A percentile compares a stretch with the other conserved stretches of the same genome.
These are phyloP conservation scores for Nymphicus hollandicus DNA, from an alignment of 2,113 vertebrate genomes.

Conservation along the genomic window DNA sequence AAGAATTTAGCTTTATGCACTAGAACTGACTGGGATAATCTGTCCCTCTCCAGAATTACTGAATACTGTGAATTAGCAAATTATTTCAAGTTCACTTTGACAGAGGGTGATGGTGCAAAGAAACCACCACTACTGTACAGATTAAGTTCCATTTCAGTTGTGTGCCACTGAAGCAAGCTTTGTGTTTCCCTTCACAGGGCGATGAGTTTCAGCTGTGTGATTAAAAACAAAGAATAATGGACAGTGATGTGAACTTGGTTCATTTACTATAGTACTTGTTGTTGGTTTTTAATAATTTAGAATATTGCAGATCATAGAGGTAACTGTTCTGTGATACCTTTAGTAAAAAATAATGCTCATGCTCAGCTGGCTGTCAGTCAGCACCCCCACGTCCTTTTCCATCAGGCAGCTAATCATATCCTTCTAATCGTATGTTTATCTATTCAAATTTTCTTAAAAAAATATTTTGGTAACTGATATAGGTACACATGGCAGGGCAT, in stretches of 20 bases:
- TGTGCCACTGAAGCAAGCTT: not conserved
- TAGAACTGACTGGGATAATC: not conserved
- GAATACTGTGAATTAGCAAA: not conserved
- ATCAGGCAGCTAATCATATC: too few species aligned
- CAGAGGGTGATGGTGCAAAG: not conserved
- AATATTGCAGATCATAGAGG: not conserved
- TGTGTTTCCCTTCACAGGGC: conserved; percentile 17
- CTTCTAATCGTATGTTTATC: not conserved
- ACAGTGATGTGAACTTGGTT: conserved; percentile 29
- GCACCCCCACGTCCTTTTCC: too few species aligned
- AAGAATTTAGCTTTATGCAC: not conserved
- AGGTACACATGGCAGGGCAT: not conserved
- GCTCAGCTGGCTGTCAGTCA: too few species aligned
- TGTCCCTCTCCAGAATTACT: not conserved
- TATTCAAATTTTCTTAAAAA: not conserved
- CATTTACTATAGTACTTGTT: not conserved
- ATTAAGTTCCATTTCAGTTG: not conserved
- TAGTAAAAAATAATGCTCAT: not conserved
- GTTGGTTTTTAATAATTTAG: conserved; percentile 51
- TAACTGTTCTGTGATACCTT: not conserved
- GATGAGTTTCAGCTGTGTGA: conserved; percentile 32
- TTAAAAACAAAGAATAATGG: conserved; percentile 50
- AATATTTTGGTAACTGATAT: not conserved
- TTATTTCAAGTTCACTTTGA: not conserved
- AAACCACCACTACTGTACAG: not conserved